Conservation (phyloP, 1,140 invertebrate genomes). For the Aphelenchoides besseyi region DNA sequence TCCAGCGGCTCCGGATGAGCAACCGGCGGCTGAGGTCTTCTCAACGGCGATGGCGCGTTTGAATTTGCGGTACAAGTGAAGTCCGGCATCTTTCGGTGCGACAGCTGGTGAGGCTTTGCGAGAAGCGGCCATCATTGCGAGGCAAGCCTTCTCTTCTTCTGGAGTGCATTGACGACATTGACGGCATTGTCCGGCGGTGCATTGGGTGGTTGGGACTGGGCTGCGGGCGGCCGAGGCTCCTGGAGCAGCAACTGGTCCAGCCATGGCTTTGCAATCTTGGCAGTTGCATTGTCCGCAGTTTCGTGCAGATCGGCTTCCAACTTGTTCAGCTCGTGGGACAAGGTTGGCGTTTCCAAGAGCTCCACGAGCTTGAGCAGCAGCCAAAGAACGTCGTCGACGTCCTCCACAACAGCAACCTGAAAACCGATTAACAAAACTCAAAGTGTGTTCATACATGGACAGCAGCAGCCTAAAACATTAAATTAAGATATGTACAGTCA, state of each 20-base stretch:
- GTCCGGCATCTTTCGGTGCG: not conserved
- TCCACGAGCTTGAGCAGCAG: constrained; percentile 13
- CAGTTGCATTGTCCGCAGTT: constrained; percentile 10
- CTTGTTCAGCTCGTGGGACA: not conserved
- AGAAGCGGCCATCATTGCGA: constrained; percentile 14
- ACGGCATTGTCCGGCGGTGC: constrained; percentile 12
- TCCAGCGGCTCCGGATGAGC: not conserved
- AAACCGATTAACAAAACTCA: not conserved
- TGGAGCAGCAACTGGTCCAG: not conserved
- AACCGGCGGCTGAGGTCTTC: not conserved
- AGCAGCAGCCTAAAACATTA: too few relatives aligned
- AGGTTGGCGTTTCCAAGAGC: constrained; percentile 14
- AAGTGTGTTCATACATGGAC: not conserved
- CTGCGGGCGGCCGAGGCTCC: constrained; percentile 4
- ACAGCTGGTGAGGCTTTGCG: not conserved
- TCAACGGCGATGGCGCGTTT: constrained; percentile 12
- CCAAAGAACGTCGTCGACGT: constrained; percentile 13
- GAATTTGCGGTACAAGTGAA: constrained; percentile 15
- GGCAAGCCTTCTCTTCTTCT: constrained; percentile 7
- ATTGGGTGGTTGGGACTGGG: constrained; percentile 2
- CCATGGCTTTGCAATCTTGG: not conserved
- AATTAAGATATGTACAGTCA: too few relatives aligned
- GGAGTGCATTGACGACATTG: constrained; percentile 22
- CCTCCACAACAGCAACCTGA: not conserved
- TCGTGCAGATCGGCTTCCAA: constrained; percentile 6